A percentile compares a stretch with the other conserved stretches of the same genome.
These are phyloP conservation scores for Melolontha melolontha DNA, from an alignment of 2,888 invertebrate species.

Conservation along the genomic window DNA sequence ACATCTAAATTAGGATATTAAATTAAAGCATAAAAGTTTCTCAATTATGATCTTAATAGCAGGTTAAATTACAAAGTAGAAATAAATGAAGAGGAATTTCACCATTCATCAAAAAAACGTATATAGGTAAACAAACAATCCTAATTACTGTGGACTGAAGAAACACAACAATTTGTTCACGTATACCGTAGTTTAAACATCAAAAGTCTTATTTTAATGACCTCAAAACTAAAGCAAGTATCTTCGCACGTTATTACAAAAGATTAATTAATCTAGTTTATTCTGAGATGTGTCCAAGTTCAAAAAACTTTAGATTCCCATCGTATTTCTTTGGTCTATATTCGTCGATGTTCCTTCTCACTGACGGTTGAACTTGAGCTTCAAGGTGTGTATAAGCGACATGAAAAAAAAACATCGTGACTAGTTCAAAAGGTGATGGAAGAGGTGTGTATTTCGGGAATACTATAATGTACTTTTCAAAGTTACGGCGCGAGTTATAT, in stretches of 20 bases:
- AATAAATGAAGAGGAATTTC: too few relatives aligned
- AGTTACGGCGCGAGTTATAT: neutral
- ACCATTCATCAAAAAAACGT: too few relatives aligned
- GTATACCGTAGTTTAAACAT: constrained; percentile 5
- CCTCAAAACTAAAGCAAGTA: constrained; percentile 3
- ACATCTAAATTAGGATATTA: too few relatives aligned
- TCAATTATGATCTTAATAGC: too few relatives aligned
- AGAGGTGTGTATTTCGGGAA: constrained; percentile 21
- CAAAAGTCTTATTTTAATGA: constrained; percentile 10
- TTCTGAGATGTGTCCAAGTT: constrained; percentile 4
- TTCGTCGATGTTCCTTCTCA: neutral
- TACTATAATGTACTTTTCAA: constrained; percentile 26
- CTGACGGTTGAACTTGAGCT: constrained; percentile 20
- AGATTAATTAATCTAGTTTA: constrained; percentile 22
- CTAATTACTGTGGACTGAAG: neutral
- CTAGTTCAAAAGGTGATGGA: constrained; percentile 2
- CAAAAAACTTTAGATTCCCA: constrained; percentile 14
- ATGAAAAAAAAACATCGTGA: constrained; percentile 3
- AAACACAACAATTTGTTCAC: neutral
- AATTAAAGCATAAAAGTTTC: too few relatives aligned
- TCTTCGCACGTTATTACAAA: constrained; percentile 23
- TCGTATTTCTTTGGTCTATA: neutral
- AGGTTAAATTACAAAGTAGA: too few relatives aligned
- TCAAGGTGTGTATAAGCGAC: neutral
- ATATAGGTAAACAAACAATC: too few relatives aligned